Conservation (phyloP, 1,140 invertebrate species). For the Brachionus paranguensis region DNA sequence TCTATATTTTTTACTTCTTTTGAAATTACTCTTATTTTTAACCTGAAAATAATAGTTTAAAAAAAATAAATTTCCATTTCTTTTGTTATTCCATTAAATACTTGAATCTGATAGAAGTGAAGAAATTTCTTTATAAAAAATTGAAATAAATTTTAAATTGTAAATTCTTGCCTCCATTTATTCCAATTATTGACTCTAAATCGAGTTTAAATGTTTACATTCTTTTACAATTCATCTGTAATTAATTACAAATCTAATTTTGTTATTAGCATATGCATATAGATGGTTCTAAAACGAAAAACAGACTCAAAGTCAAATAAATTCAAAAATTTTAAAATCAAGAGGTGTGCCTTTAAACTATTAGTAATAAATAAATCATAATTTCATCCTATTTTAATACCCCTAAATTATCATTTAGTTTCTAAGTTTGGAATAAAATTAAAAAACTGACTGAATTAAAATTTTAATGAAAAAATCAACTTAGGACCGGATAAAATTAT, state of each 20-base stretch:
- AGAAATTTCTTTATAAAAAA: no score
- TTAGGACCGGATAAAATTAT: constrained; percentile 5
- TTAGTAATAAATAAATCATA: background rate
- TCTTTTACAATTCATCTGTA: background rate
- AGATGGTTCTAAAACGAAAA: background rate
- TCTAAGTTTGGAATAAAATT: background rate
- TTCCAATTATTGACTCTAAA: background rate
- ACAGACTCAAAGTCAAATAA: background rate
- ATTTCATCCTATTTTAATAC: background rate
- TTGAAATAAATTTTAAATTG: no score
- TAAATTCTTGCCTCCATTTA: no score
- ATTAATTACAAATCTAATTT: background rate
- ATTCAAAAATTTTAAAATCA: background rate
- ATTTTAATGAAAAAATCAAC: background rate
- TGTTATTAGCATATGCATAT: background rate
- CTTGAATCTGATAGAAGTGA: no score
- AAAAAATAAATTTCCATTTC: no score
- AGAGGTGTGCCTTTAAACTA: background rate
- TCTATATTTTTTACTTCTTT: no score
- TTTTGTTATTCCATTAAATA: no score
- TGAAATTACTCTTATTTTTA: no score
- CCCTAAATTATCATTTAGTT: background rate
- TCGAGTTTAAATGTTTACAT: background rate
- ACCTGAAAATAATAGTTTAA: no score
- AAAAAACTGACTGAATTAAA: background rate